phyloP scores from a whole-genome alignment of 2,113 vertebrate genomes.

The Hydropotes inermis region DNA sequence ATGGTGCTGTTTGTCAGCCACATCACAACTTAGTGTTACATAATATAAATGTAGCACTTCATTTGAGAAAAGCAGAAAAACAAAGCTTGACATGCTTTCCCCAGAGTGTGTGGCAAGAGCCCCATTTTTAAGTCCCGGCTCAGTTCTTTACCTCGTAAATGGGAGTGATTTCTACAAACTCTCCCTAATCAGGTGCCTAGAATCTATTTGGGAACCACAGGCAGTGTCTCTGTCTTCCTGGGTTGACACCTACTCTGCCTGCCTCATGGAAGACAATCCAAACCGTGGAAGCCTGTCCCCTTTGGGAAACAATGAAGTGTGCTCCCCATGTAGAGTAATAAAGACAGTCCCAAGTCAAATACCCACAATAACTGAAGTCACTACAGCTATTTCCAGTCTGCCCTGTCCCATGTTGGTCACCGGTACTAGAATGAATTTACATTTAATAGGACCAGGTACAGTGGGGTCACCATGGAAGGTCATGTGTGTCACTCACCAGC shows the following conservation, averaged over 20 bases:
- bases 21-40: background rate
- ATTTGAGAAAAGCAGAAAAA: background rate
- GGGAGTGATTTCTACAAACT: background rate
- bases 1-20: background rate
- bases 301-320: background rate
- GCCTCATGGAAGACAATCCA: background rate
- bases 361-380: background rate
- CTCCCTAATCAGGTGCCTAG: background rate
- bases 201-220: background rate
- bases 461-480: background rate
- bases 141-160: background rate
- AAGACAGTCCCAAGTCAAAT: background rate
- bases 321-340: background rate
- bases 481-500: constrained; percentile 51
- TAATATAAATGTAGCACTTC: background rate
- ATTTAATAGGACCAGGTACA: background rate
- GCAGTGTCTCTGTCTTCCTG: background rate
- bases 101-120: background rate
- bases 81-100: background rate
- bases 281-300: background rate
- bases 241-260: background rate
- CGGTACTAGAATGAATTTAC: background rate
- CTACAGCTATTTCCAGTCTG: too few relatives aligned
- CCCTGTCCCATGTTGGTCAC: background rate
- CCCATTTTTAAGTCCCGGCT: background rate